phyloP scores from a whole-genome alignment of 2,113 vertebrate genomes.

The Solea senegalensis region DNA sequence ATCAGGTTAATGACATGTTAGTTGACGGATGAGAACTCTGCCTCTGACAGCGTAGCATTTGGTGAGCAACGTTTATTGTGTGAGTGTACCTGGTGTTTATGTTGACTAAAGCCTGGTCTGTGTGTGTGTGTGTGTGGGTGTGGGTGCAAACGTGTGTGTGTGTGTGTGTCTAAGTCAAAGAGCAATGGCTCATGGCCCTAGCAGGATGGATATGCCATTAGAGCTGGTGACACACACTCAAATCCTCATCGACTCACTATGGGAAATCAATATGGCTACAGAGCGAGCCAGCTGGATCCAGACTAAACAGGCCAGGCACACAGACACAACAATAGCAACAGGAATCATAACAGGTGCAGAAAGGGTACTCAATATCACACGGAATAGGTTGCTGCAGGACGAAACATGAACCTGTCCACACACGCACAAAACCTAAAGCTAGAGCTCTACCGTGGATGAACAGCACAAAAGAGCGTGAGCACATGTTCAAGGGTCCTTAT shows the following conservation, averaged over 20 bases:
- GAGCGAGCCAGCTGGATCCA: conserved; percentile 70
- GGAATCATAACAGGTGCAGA: conserved; percentile 49
- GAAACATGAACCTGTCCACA: conserved; percentile 1
- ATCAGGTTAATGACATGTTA: conserved; percentile 39
- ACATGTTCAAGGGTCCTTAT: conserved; percentile 52
- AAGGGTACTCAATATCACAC: conserved; percentile 42
- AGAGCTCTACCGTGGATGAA: conserved; percentile 25
- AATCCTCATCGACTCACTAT: conserved; percentile 74
- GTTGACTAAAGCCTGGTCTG: conserved; percentile 24
- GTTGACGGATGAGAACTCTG: conserved; percentile 47
- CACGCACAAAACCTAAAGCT: conserved; percentile 3
- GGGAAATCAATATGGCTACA: conserved; percentile 74
- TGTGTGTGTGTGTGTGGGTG: background rate
- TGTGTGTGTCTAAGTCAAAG: conserved; percentile 56
- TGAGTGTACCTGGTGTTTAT: conserved; percentile 29
- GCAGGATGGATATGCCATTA: conserved; percentile 77
- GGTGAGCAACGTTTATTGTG: conserved; percentile 20
- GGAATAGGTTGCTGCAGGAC: conserved; percentile 20
- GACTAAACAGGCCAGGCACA: conserved; percentile 50
- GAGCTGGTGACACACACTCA: conserved; percentile 76
- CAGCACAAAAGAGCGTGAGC: conserved; percentile 25
- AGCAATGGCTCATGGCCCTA: conserved; percentile 59
- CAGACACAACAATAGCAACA: conserved; percentile 46
- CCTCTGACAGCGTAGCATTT: conserved; percentile 8
- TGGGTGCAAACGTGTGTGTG: conserved; percentile 15